Percentiles rank a stretch among this genome's conserved stretches.
These are phyloP conservation scores for Pentalonia nigronervosa DNA, from an alignment of 1,140 invertebrate genomes.

Conservation along the genomic window DNA sequence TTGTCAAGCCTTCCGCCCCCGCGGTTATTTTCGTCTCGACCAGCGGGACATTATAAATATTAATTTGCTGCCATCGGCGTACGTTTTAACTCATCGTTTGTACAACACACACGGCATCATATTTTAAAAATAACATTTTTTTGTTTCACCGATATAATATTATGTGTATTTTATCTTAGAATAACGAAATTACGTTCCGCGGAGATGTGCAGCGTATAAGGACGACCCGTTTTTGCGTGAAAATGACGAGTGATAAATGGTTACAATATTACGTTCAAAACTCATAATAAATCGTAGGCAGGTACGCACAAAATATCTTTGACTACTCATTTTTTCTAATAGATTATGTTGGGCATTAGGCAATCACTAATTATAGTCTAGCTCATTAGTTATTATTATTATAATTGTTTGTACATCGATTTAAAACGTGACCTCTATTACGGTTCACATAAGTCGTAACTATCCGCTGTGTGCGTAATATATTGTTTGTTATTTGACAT, in stretches of 20 bases:
- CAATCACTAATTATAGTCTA: not conserved
- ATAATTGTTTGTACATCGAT: constrained; percentile 2
- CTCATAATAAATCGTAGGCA: not conserved
- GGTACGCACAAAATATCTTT: not conserved
- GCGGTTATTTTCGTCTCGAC: not conserved
- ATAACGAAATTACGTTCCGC: not conserved
- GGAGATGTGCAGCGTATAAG: not conserved
- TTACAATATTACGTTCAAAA: not conserved
- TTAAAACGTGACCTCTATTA: not conserved
- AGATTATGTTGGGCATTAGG: not conserved
- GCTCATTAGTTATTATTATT: not conserved
- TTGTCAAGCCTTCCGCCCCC: not conserved
- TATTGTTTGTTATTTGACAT: constrained; percentile 17
- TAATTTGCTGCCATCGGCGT: not conserved
- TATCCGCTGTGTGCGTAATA: too few species aligned
- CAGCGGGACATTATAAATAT: not conserved
- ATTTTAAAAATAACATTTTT: not conserved
- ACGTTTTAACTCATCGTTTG: not conserved
- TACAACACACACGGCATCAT: not conserved
- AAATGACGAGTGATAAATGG: not conserved
- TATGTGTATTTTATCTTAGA: not conserved
- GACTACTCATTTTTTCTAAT: not conserved
- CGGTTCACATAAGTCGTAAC: not conserved
- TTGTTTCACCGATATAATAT: not conserved
- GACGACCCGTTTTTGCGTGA: not conserved